Evolutionary conservation across 2,888 invertebrate genomes (phyloP).

Genomic region (Hyposoter didymator): DNA sequence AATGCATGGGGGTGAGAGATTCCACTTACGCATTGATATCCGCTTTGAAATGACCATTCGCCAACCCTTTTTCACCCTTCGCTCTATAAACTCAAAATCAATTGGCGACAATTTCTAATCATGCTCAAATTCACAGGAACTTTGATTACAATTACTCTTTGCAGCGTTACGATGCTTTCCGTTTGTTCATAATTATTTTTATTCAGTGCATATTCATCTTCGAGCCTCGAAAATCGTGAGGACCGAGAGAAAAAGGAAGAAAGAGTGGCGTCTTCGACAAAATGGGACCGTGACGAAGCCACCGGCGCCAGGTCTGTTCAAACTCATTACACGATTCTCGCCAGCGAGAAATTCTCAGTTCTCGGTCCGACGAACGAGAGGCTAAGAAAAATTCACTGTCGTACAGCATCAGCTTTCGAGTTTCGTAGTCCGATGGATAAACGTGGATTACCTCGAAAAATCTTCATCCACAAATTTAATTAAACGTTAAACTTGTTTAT

Average conservation of each 20-base stretch:
- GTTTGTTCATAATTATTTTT: constrained; percentile 5
- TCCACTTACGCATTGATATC: constrained; percentile 79
- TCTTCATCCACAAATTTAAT: constrained; percentile 29
- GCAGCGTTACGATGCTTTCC: background rate
- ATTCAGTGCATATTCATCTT: constrained; percentile 32
- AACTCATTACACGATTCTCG: constrained; percentile 82
- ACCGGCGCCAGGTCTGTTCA: constrained; percentile 80
- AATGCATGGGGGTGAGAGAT: constrained; percentile 49
- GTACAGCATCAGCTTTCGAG: constrained; percentile 29
- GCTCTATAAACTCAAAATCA: constrained; percentile 9
- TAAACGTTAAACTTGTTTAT: constrained; percentile 13
- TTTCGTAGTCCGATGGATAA: constrained; percentile 33
- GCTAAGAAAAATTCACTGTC: constrained; percentile 24
- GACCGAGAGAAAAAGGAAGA: constrained; percentile 66
- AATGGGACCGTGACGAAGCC: constrained; percentile 79
- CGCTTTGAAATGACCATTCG: constrained; percentile 78
- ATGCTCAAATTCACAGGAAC: background rate
- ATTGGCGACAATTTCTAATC: constrained; percentile 33
- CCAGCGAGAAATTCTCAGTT: constrained; percentile 72
- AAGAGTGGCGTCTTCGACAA: constrained; percentile 73
- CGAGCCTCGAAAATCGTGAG: constrained; percentile 24
- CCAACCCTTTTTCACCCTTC: constrained; percentile 63
- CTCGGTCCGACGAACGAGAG: constrained; percentile 62
- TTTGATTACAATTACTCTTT: background rate
- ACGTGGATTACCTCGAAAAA: constrained; percentile 9